Percentiles rank a stretch among this genome's conserved stretches.
phyloP scores from a whole-genome alignment of 2,888 invertebrate genomes.

The Icerya purchasi region DNA sequence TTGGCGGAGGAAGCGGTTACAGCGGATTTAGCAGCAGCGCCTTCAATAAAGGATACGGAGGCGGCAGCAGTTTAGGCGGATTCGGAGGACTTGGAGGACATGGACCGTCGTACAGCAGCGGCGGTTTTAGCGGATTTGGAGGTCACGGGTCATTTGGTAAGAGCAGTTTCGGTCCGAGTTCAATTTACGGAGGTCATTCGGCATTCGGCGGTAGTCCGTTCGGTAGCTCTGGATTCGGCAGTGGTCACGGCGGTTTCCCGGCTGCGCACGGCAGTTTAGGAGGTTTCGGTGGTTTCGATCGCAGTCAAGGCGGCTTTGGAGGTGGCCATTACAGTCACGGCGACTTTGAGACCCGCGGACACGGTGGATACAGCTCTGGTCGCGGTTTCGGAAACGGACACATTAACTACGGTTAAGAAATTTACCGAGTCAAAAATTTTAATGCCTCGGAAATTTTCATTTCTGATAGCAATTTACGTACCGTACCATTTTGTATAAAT shows the following conservation, averaged over 20 bases:
- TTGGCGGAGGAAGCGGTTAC: slow-evolving; percentile 28
- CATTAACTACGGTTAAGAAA: too few species aligned
- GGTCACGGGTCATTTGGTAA: background rate
- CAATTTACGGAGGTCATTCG: background rate
- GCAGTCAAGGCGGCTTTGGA: slow-evolving; percentile 4
- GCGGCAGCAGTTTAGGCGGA: background rate
- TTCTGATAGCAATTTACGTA: too few species aligned
- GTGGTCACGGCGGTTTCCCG: slow-evolving; percentile 23
- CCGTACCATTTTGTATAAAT: too few species aligned
- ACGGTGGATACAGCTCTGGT: too few species aligned
- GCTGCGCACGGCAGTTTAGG: slow-evolving; percentile 23
- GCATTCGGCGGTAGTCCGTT: slow-evolving; percentile 2
- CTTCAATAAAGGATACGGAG: background rate
- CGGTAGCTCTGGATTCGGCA: slow-evolving; percentile 24
- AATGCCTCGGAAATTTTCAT: too few species aligned
- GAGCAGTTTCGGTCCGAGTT: background rate
- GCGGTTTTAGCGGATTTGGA: background rate
- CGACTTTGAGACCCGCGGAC: background rate
- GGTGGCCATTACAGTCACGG: slow-evolving; percentile 1
- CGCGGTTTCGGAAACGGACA: too few species aligned
- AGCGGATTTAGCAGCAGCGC: background rate
- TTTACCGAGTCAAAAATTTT: too few species aligned
- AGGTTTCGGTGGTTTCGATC: slow-evolving; percentile 20
- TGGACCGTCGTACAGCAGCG: too few species aligned
- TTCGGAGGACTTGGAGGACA: background rate